These are phyloP conservation scores for Isoperla grammatica DNA, from an alignment of 2,888 invertebrate species.

Conservation along the genomic window DNA sequence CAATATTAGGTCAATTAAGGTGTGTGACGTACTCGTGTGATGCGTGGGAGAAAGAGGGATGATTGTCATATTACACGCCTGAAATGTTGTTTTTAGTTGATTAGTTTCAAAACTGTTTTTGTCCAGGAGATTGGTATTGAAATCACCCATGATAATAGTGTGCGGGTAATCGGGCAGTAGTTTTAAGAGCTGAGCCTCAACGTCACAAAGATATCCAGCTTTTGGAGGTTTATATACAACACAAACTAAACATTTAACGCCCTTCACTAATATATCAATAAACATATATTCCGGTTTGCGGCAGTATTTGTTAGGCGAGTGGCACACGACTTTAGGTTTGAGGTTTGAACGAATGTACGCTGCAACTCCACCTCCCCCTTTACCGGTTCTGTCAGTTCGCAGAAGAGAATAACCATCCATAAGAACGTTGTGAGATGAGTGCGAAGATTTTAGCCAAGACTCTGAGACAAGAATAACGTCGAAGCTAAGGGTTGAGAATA, in stretches of 20 bases:
- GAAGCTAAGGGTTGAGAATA: too few species aligned
- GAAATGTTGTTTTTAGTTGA: not conserved
- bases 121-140: conserved; percentile 2
- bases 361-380: conserved; percentile 15
- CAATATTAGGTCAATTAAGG: conserved; percentile 6
- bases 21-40: conserved; percentile 1
- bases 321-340: not conserved
- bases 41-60: conserved; percentile 5
- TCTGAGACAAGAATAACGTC: conserved; percentile 5
- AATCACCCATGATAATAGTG: conserved; percentile 7
- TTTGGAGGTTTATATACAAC: conserved; percentile 16
- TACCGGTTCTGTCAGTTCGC: not conserved
- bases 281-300: not conserved
- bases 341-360: not conserved
- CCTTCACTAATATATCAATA: not conserved
- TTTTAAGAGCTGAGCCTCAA: not conserved
- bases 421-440: not conserved
- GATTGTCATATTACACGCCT: not conserved
- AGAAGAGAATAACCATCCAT: not conserved
- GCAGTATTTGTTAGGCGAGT: not conserved
- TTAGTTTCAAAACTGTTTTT: not conserved
- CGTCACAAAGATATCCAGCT: not conserved
- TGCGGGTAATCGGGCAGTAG: not conserved
- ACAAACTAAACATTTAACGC: not conserved
- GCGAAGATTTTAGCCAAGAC: conserved; percentile 8